A percentile compares a stretch with the other conserved stretches of the same genome.
phyloP scores from a whole-genome alignment of 2,797 vertebrate genomes.

The Prionace glauca region DNA sequence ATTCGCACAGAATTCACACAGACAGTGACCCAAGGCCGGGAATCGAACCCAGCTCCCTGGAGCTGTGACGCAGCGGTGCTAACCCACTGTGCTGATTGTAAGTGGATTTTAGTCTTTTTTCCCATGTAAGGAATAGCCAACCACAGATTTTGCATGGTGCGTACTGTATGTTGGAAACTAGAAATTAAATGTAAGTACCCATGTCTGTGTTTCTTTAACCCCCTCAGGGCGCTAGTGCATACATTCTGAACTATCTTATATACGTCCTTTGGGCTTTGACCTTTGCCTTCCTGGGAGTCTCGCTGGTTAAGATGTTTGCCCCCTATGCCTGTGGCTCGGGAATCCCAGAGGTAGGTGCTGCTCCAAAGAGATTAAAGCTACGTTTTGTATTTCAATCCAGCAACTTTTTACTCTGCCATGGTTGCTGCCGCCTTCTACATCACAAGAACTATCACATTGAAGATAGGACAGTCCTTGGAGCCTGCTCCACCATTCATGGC shows the following conservation, averaged over 20 bases:
- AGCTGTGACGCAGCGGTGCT: too few relatives aligned
- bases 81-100: not conserved
- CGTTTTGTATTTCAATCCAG: not conserved
- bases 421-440: not conserved
- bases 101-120: not conserved
- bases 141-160: not conserved
- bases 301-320: constrained; percentile 88
- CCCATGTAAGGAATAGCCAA: not conserved
- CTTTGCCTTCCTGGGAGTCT: constrained; percentile 90
- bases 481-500: too few relatives aligned
- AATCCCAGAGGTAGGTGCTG: constrained; percentile 82
- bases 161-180: not conserved
- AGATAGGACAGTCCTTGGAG: too few relatives aligned
- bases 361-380: not conserved
- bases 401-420: not conserved
- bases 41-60: too few relatives aligned
- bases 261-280: constrained; percentile 86
- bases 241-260: constrained; percentile 91
- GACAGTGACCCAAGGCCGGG: too few relatives aligned
- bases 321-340: constrained; percentile 95
- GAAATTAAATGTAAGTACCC: constrained; percentile 33
- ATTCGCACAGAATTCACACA: too few relatives aligned
- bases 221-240: constrained; percentile 79
- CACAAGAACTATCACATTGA: not conserved
- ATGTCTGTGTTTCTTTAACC: constrained; percentile 46